Evolutionary conservation across 2,113 vertebrate species (phyloP).

Genomic region (Haemorhous mexicanus): DNA sequence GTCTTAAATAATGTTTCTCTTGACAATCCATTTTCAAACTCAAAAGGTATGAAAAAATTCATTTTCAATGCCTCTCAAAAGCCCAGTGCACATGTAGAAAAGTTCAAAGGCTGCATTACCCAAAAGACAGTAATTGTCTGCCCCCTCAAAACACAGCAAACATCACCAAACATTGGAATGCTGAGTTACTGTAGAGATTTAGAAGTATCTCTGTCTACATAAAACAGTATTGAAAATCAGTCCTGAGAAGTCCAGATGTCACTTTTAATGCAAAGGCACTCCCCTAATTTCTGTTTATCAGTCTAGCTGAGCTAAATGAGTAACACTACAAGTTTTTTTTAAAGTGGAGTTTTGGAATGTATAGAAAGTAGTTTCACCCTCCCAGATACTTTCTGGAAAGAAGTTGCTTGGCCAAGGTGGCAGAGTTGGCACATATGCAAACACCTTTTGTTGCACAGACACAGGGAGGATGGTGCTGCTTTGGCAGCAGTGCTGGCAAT

Average conservation of each 20-base stretch:
- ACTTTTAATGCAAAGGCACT: background rate
- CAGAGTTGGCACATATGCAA: background rate
- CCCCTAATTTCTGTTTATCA: background rate
- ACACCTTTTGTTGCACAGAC: background rate
- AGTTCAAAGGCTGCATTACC: background rate
- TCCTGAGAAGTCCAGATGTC: background rate
- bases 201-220: background rate
- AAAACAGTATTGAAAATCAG: background rate
- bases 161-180: background rate
- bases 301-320: background rate
- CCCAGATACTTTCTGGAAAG: background rate
- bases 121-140: background rate
- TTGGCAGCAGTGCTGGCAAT: background rate
- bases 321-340: background rate
- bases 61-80: constrained; percentile 31
- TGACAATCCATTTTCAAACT: constrained; percentile 34
- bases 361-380: background rate
- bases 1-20: constrained; percentile 22
- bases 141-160: background rate
- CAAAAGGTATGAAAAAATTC: constrained; percentile 14
- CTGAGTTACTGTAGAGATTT: background rate
- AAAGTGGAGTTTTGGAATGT: background rate
- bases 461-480: background rate
- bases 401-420: background rate
- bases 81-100: background rate